phyloP scores from a whole-genome alignment of 2,797 vertebrate species.

The Caiman crocodilus region DNA sequence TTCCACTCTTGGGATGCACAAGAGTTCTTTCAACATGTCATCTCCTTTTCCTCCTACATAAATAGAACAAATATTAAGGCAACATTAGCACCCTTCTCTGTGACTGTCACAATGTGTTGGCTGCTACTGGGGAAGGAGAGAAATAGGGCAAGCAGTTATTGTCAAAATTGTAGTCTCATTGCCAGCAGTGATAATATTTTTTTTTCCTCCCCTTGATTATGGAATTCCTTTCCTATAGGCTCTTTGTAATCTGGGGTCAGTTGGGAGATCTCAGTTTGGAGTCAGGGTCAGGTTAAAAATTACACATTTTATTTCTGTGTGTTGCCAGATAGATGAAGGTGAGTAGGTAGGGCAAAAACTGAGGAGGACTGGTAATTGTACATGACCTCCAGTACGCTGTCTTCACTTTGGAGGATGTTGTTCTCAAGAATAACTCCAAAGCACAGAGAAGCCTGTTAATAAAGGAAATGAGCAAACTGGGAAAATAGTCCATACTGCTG shows the following conservation, averaged over 20 bases:
- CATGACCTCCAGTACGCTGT: background rate
- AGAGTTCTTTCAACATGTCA: background rate
- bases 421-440: background rate
- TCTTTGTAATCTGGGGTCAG: background rate
- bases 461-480: background rate
- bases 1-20: background rate
- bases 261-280: background rate
- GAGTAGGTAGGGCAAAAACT: background rate
- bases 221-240: background rate
- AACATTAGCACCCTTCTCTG: background rate
- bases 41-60: background rate
- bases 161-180: background rate
- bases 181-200: background rate
- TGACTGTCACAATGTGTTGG: background rate
- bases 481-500: background rate
- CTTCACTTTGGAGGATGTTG: background rate
- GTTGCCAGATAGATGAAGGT: background rate
- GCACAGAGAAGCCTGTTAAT: background rate
- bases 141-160: background rate
- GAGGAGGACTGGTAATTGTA: background rate
- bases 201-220: background rate
- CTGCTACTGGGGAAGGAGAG: background rate
- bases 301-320: background rate
- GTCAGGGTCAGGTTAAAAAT: background rate
- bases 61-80: background rate